Base-by-base conservation (phyloP, 1,140 invertebrate species). In the honey bee (Apis mellifera) region DNA sequence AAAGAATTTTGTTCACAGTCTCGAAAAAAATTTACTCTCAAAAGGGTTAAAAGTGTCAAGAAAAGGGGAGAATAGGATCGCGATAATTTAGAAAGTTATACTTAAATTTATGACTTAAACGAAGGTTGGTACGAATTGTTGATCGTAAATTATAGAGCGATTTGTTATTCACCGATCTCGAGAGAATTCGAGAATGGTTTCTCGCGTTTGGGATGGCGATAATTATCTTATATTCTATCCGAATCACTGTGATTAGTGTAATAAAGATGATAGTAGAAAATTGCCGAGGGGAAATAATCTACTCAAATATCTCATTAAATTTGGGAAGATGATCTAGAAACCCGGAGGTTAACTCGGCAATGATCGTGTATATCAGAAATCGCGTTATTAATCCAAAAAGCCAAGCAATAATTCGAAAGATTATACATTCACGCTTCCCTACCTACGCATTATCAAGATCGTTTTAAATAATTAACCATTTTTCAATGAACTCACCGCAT, bases 181-280 rank as follows among this genome's bases (percentile, higher is more conserved):
- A 3, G 23, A 7, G 55, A 52, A 75, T 62, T 17, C 11, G 19
- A 42, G 32, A 42, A 62, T 26, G 21, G 19, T 50, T 62, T 60
- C 59, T 26, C 9, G 26, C 32, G 50, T 23, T 55, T 68, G 8
- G 13, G 23, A 57, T 42, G 26, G 52, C 55, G 50, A 77, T 57
- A 68, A 77, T 77, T 77, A 50, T 57, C 42, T 74, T 9, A 12
- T 55, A 68, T 57, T 42, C 26, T 52, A 57, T 54, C 23, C 21
- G 19, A 23, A 77, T 77, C 60, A 77, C 64, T 68, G 64, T 77
- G 75, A n/a, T 77, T 66, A 77, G 17, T 76, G 5, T 76, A 65
- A 76, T 55, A 66, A 68, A 32, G 64, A 57, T 23, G 52, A 74
- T 62, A 26, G n/a, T 7, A 48, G 62, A 15, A 68, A 23, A 77